Evolutionary conservation across 2,113 vertebrate genomes (phyloP).

Genomic region (Chaetops frenatus): DNA sequence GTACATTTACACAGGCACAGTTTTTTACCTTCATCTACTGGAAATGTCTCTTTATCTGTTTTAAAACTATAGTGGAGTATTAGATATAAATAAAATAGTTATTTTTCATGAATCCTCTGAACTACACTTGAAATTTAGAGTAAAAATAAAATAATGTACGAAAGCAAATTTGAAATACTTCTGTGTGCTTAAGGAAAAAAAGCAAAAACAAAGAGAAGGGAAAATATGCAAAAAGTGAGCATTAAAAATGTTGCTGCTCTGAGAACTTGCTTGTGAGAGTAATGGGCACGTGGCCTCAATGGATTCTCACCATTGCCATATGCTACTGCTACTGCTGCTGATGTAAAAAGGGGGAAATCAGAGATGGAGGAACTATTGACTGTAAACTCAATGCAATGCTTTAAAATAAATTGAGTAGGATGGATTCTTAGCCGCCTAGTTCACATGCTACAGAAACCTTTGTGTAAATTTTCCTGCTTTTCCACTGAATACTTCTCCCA

Average conservation of each 20-base stretch:
- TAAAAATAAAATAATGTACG: neutral
- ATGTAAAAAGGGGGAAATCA: neutral
- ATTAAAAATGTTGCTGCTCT: neutral
- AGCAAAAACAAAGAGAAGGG: neutral
- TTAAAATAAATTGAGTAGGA: neutral
- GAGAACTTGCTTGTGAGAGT: neutral
- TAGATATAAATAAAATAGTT: neutral
- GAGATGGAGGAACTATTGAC: neutral
- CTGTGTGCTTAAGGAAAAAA: neutral
- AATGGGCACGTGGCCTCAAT: fast-evolving
- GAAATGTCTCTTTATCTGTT: neutral
- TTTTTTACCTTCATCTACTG: neutral
- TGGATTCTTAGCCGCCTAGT: neutral
- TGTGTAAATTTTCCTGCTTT: neutral
- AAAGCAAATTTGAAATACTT: neutral
- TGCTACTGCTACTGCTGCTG: neutral
- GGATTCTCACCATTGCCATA: neutral
- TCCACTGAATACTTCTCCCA: neutral
- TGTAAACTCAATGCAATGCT: neutral
- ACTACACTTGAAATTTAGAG: neutral
- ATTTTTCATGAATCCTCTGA: neutral
- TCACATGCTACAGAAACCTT: neutral
- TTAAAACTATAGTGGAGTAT: neutral
- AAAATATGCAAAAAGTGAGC: neutral
- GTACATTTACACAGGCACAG: neutral